Conservation (phyloP, 2,888 invertebrate species). For the Caenorhabditis sp. region DNA sequence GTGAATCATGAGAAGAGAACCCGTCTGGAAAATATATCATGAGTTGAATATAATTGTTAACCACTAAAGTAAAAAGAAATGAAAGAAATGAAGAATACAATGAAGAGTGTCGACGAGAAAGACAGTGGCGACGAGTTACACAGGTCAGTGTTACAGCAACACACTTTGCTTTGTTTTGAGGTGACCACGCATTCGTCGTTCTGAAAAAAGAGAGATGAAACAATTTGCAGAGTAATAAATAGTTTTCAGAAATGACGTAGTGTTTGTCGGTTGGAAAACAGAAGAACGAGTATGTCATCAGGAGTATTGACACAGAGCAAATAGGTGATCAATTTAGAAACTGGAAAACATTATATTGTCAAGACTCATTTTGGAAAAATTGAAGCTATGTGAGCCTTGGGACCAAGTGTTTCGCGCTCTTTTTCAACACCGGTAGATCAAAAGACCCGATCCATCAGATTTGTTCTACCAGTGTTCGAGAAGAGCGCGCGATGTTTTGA, state of each 20-base stretch:
- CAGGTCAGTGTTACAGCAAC: constrained; percentile 62
- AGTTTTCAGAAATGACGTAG: constrained; percentile 14
- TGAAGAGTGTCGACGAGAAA: constrained; percentile 9
- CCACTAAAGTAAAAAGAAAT: constrained; percentile 1
- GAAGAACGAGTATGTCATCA: neutral
- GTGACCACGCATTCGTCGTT: constrained; percentile 61
- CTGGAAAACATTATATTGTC: neutral
- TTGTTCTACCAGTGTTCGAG: too few species aligned
- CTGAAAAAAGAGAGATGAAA: constrained; percentile 39
- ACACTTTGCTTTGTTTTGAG: constrained; percentile 57
- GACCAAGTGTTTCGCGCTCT: too few species aligned
- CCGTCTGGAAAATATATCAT: constrained; percentile 30
- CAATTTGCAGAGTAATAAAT: neutral
- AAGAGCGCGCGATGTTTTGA: too few species aligned
- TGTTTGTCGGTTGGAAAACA: constrained; percentile 5
- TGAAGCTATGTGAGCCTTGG: too few species aligned
- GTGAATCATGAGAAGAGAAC: constrained; percentile 42
- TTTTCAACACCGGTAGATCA: too few species aligned
- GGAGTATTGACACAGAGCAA: constrained; percentile 6
- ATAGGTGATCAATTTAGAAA: neutral
- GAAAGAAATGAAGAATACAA: constrained; percentile 20
- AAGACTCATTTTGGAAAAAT: too few species aligned
- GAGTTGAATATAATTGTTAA: neutral
- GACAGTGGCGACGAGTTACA: constrained; percentile 51
- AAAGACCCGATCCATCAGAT: too few species aligned